Base-by-base conservation (phyloP, 2,113 vertebrate species). In the Alosa alosa region DNA sequence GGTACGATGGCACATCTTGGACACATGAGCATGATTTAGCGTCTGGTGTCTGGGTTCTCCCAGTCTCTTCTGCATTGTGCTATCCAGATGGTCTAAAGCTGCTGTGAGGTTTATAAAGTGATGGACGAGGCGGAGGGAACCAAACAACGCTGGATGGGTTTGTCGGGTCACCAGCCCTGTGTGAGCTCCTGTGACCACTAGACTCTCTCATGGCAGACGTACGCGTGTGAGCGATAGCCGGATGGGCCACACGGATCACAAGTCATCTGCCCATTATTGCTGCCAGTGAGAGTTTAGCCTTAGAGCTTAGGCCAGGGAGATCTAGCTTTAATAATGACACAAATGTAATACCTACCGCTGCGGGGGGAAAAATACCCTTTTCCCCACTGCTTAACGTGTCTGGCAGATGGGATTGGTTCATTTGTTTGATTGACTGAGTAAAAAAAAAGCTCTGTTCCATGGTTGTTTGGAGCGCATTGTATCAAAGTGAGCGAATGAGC, bases 361-460 rank as follows among this genome's bases (percentile, higher is more conserved):
- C 13, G 1, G 31, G 31, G 31, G 31, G 13, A 36, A 11, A 39
- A 39, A 17, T 6, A 2, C 9, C 25, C 7, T 31, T 31, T 36
- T 25, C 6, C 36, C 13, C 10, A 5, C 72, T 5, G 36, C 25
- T 78, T 41, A 78, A 39, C 39, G 72, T 39, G 72, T 36, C 36
- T 78, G 72, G 31, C 72, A 78, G 72, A 78, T 78, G 72, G 31
- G 72, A 78, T 17, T 39, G 9, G 13, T 78, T 78, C 72, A 78
- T 78, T 39, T 78, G 72, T 78, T 78, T 78, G 72, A 78, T 78
- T 78, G 72, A 78, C 18, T 78, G 31, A 75, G 68, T 75, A 31
- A 15, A 60, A 60, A 55, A 55, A 55, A 55, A 50, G 49, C 41
- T 44, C 47, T 11, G 60, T n/a, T 64, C 25, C 11, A 10, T 39